Evolutionary conservation across 2,797 vertebrate genomes (phyloP).

Genomic region (Eulemur mongoz): DNA sequence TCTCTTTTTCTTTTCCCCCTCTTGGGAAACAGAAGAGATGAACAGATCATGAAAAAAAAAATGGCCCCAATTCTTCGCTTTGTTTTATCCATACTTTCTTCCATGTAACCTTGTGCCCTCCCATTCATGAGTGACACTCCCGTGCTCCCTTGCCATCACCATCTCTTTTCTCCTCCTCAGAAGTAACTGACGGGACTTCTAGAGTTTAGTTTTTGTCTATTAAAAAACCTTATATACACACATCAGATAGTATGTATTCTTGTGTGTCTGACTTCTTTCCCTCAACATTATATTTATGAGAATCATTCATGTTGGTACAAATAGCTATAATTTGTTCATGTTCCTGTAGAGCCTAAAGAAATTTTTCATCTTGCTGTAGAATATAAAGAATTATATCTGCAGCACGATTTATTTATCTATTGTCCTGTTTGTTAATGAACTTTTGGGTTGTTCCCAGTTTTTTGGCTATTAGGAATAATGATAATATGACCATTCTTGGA

Average conservation of each 20-base stretch:
- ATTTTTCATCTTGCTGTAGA: background rate
- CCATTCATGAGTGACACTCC: background rate
- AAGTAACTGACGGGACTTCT: background rate
- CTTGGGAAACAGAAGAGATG: background rate
- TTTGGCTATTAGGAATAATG: background rate
- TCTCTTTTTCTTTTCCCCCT: background rate
- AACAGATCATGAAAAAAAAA: background rate
- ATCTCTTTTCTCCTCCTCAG: background rate
- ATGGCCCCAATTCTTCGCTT: background rate
- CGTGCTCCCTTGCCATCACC: background rate
- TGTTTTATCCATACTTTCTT: background rate
- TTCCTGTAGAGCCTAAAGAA: background rate
- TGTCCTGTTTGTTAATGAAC: background rate
- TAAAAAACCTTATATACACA: background rate
- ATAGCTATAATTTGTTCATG: background rate
- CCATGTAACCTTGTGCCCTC: background rate
- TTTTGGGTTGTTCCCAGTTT: background rate
- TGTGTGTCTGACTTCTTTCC: background rate
- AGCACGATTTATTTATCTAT: background rate
- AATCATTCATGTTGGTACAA: background rate
- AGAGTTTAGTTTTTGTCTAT: background rate
- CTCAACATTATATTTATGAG: background rate
- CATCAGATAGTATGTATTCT: background rate
- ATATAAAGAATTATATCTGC: background rate
- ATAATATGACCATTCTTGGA: background rate